These are phyloP conservation scores for Nerophis ophidion DNA, from an alignment of 2,113 vertebrate genomes.

Conservation along the genomic window DNA sequence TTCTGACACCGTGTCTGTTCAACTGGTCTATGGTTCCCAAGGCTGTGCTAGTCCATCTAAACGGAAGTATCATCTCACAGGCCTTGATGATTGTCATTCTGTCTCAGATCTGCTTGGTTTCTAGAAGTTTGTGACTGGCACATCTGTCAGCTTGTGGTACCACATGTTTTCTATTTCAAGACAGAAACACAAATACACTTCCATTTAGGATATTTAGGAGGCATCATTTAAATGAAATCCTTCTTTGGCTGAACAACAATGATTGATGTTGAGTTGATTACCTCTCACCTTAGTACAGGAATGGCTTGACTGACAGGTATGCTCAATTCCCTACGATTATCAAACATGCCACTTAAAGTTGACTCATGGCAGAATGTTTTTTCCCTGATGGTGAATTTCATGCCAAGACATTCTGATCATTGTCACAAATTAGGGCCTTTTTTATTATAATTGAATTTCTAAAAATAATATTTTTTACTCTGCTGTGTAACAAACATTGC, in stretches of 20 bases:
- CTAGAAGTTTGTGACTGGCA: slow-evolving; percentile 18
- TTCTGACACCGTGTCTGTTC: no score
- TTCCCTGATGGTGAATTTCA: neutral
- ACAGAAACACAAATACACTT: slow-evolving; percentile 17
- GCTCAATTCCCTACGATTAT: neutral
- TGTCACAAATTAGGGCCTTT: no score
- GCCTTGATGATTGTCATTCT: slow-evolving; percentile 30
- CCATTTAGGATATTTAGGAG: slow-evolving; percentile 8
- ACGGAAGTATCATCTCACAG: no score
- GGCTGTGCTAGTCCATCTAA: no score
- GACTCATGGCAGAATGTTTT: neutral
- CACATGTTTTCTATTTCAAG: slow-evolving; percentile 13
- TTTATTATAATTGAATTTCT: no score
- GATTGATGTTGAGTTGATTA: neutral
- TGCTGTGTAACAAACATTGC: no score
- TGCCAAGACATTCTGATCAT: neutral
- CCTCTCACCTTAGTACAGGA: neutral
- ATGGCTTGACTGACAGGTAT: slow-evolving; percentile 3
- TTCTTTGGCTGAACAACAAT: neutral
- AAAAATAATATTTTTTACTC: no score
- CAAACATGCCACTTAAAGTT: slow-evolving; percentile 8
- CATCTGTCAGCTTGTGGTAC: slow-evolving; percentile 3
- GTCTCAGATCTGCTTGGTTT: slow-evolving; percentile 20
- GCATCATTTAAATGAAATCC: neutral
- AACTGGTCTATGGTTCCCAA: no score